phyloP scores from a whole-genome alignment of 1,140 invertebrate genomes.

The Heterodera schachtii region DNA sequence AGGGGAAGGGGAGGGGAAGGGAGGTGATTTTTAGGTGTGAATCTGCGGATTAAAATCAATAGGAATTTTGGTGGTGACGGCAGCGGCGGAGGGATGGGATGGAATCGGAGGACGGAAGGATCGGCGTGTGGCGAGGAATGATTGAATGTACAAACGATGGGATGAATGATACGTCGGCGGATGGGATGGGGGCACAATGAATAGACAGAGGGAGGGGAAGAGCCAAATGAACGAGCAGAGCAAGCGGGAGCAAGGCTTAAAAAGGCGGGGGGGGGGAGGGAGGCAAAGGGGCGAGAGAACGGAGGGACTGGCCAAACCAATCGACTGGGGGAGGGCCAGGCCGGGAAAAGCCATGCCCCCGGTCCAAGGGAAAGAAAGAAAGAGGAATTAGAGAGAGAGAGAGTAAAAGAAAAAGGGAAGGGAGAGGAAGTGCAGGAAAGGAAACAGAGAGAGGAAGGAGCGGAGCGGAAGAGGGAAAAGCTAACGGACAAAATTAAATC shows the following conservation, averaged over 20 bases:
- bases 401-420: background rate
- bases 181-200: background rate
- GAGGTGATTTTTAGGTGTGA: too few relatives aligned
- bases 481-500: background rate
- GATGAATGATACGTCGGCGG: background rate
- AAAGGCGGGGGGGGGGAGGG: background rate
- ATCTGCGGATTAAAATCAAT: too few relatives aligned
- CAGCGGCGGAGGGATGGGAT: background rate
- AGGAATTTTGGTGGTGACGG: conserved; percentile 3
- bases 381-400: background rate
- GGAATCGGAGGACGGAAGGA: background rate
- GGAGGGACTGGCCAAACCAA: background rate
- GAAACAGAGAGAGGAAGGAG: background rate
- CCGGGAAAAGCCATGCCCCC: background rate
- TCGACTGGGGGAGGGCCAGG: background rate
- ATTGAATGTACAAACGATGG: too few relatives aligned
- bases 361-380: background rate
- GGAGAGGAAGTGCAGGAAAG: background rate
- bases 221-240: conserved; percentile 1
- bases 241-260: background rate
- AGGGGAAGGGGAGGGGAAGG: background rate
- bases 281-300: background rate
- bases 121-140: too few relatives aligned
- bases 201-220: background rate
- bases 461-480: background rate